Evolutionary conservation across 2,797 vertebrate genomes (phyloP), one percentile per base, ranked within the genome.

Genomic region (Gouania willdenowi): DNA sequence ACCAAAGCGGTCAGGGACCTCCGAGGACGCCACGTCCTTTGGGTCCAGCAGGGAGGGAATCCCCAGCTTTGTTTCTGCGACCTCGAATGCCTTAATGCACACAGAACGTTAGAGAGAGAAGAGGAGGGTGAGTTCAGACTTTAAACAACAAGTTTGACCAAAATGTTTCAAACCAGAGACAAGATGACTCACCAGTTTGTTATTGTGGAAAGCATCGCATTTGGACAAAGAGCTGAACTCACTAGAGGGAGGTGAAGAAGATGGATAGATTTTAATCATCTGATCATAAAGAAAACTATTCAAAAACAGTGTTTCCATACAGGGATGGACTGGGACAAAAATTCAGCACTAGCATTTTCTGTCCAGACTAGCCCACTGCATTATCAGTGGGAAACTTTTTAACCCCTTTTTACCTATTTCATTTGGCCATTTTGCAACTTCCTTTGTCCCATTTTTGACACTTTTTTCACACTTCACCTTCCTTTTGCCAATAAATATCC

Each of bases 151-250:
- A 14, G 13, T 14, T 3, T 3, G 2, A 14, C 14, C n/a, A 12
- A 13, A 13, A 13, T 13, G 26, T 13, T 14, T 7, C 4, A 6
- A 8, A 4, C 5, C 5, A 12, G 24, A 20, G 7, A 32, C 13
- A 21, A 6, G 32, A 23, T 19, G 28, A 92, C 94, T 94, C 75
- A 96, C 93, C 92, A 93, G 77, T 32, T 78, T 89, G 67, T 94
- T 96, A 73, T 97, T 96, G 44, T 91, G 87, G 45, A 90, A 92
- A 52, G 88, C 66, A 17, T 94, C 88, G 46, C 91, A 90, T 84
- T 91, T 94, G 75, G 87, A 92, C 57, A 97, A 93, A 6, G 91
- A 93, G 51, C 85, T 79, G 68, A 93, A 94, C 57, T 94, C 89
- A 80, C 94, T 96, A 84, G 26, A 85, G 29, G 4, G 20, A 45